Conservation (phyloP, 1,140 invertebrate species). For the Orchesella cincta region DNA sequence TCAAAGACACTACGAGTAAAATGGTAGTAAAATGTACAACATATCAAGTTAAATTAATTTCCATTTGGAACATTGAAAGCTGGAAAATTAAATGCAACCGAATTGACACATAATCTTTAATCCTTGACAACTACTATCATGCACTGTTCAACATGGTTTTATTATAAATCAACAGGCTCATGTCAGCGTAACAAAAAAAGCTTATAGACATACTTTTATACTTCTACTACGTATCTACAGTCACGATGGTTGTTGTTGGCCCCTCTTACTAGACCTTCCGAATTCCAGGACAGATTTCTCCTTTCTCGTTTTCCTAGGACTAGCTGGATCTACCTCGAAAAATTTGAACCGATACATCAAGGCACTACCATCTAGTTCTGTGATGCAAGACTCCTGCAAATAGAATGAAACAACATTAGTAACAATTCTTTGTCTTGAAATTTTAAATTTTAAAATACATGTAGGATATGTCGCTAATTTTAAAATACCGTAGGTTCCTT, state of each 20-base stretch:
- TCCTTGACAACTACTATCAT: no score
- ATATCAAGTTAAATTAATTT: no score
- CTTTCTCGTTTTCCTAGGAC: constrained; percentile 39
- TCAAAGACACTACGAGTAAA: no score
- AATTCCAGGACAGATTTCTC: not conserved
- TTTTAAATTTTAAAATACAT: not conserved
- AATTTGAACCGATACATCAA: constrained; percentile 47
- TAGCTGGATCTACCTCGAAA: constrained; percentile 32
- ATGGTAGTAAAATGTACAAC: no score
- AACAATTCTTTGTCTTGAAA: not conserved
- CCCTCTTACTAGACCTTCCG: constrained; percentile 38
- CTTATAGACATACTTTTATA: not conserved
- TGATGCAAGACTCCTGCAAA: constrained; percentile 32
- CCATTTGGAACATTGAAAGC: no score
- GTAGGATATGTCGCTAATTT: not conserved
- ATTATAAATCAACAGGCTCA: no score
- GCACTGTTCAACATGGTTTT: no score
- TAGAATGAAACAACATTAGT: not conserved
- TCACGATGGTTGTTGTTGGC: constrained; percentile 14
- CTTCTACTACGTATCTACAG: not conserved
- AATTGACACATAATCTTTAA: no score
- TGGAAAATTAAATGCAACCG: no score
- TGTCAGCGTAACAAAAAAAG: no score
- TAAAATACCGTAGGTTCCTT: constrained; percentile 58
- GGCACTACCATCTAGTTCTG: constrained; percentile 38